Evolutionary conservation across 2,888 invertebrate genomes (phyloP).

Genomic region (Tillus elongatus): DNA sequence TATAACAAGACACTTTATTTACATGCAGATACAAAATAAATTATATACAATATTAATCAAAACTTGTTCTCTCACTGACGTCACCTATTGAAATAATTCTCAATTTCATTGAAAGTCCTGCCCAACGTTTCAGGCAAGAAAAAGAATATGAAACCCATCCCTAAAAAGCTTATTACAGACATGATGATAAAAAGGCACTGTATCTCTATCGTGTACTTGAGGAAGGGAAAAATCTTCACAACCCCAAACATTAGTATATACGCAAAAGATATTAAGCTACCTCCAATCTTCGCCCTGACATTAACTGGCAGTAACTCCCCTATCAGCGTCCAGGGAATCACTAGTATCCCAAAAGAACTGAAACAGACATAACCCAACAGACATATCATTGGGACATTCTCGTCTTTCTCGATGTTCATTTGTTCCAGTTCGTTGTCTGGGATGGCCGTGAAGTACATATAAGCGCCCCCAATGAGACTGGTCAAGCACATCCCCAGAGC

Average conservation of each 20-base stretch:
- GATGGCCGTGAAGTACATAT: constrained; percentile 26
- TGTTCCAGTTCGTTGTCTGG: constrained; percentile 26
- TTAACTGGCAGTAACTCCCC: constrained; percentile 46
- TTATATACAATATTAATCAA: no score
- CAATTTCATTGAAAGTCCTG: constrained; percentile 48
- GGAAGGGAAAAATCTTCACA: constrained; percentile 46
- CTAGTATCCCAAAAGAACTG: constrained; percentile 46
- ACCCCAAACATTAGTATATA: constrained; percentile 48
- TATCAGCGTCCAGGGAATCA: constrained; percentile 52
- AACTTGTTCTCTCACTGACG: no score
- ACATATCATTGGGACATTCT: constrained; percentile 41
- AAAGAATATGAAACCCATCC: constrained; percentile 42
- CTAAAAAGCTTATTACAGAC: constrained; percentile 40
- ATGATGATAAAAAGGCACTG: constrained; percentile 44
- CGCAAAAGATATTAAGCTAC: constrained; percentile 45
- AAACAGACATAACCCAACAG: constrained; percentile 46
- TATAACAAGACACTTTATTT: no score
- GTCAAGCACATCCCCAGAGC: constrained; percentile 47
- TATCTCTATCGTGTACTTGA: constrained; percentile 38
- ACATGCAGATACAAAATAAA: no score
- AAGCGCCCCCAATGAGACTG: constrained; percentile 38
- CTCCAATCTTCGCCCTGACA: constrained; percentile 46
- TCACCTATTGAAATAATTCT: constrained; percentile 37
- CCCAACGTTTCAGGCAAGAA: constrained; percentile 51
- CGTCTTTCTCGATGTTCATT: constrained; percentile 26